Percentiles rank a stretch among this genome's conserved stretches.
Conservation (phyloP, 2,888 invertebrate genomes). For the Gastracanthus pulcherrimus region DNA sequence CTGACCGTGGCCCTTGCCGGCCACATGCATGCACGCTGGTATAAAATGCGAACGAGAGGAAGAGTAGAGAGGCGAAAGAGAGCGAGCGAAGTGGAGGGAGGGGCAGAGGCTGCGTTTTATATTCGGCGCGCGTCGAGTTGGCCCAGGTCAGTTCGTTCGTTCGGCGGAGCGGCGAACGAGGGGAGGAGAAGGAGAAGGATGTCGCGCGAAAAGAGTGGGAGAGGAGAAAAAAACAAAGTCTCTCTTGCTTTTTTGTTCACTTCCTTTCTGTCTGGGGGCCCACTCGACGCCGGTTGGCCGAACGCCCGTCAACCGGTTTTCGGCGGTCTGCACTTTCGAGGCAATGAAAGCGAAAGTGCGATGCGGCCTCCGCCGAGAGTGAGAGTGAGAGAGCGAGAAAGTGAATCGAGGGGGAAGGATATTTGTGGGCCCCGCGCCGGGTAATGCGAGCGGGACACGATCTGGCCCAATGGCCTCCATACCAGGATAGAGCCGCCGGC, state of each 20-base stretch:
- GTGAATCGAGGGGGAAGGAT: neutral
- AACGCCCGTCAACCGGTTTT: constrained; percentile 11
- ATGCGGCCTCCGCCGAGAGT: constrained; percentile 12
- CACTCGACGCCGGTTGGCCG: neutral
- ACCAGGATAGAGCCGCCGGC: neutral
- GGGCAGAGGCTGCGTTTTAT: constrained; percentile 71
- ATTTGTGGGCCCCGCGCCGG: constrained; percentile 18
- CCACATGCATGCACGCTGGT: too few species aligned
- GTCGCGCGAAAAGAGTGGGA: constrained; percentile 13
- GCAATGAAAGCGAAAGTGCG: constrained; percentile 48
- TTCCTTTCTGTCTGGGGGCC: neutral
- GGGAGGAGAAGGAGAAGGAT: constrained; percentile 49
- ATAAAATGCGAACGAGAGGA: too few species aligned
- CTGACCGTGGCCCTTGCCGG: too few species aligned
- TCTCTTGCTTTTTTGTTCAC: neutral
- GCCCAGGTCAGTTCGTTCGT: constrained; percentile 76
- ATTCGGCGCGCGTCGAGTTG: constrained; percentile 73
- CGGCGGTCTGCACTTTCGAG: neutral
- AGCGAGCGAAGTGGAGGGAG: constrained; percentile 61
- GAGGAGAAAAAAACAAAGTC: too few species aligned
- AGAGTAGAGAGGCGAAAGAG: constrained; percentile 7
- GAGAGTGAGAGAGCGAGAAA: constrained; percentile 37
- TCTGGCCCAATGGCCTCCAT: constrained; percentile 56
- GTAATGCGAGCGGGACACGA: too few species aligned
- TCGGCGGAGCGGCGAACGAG: constrained; percentile 51